Conservation (phyloP, 2,888 invertebrate species). For the Eugnorisma glareosa region DNA sequence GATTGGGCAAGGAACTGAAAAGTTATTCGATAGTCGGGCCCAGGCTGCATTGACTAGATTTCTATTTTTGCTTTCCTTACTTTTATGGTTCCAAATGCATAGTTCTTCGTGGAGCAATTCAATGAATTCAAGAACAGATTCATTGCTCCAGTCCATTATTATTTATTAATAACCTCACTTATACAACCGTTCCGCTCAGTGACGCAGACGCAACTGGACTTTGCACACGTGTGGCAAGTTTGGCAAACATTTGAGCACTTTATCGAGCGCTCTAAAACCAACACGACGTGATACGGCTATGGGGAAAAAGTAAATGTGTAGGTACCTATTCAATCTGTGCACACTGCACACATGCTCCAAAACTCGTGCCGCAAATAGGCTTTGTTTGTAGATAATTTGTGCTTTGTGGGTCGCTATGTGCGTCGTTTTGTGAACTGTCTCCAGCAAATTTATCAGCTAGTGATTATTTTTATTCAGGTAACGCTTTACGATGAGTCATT, state of each 20-base stretch:
- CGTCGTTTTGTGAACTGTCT: neutral
- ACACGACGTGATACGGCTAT: slow-evolving; percentile 3
- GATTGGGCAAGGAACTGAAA: slow-evolving; percentile 43
- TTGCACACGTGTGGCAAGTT: slow-evolving; percentile 15
- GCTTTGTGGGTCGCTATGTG: slow-evolving; percentile 1
- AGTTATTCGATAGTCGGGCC: slow-evolving; percentile 41
- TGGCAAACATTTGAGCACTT: slow-evolving; percentile 19
- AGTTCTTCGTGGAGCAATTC: slow-evolving; percentile 51
- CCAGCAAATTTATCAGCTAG: neutral
- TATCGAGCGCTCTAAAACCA: neutral
- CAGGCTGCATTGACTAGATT: slow-evolving; percentile 42
- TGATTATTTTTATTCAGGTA: neutral
- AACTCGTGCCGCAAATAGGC: no score
- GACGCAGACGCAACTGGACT: slow-evolving; percentile 15
- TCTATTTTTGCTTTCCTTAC: slow-evolving; percentile 34
- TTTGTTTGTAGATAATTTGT: slow-evolving; percentile 20
- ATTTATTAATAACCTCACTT: slow-evolving; percentile 8
- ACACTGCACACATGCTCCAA: slow-evolving; percentile 17
- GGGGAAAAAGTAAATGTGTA: slow-evolving; percentile 2
- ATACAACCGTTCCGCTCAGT: slow-evolving; percentile 11
- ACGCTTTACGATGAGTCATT: neutral
- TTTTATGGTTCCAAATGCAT: slow-evolving; percentile 55
- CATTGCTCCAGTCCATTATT: slow-evolving; percentile 46
- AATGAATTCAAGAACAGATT: slow-evolving; percentile 40
- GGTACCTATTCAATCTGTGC: slow-evolving; percentile 9